Evolutionary conservation across 2,888 invertebrate species (phyloP), one percentile per base, ranked within the genome.

Genomic region (Meteorus colon): DNA sequence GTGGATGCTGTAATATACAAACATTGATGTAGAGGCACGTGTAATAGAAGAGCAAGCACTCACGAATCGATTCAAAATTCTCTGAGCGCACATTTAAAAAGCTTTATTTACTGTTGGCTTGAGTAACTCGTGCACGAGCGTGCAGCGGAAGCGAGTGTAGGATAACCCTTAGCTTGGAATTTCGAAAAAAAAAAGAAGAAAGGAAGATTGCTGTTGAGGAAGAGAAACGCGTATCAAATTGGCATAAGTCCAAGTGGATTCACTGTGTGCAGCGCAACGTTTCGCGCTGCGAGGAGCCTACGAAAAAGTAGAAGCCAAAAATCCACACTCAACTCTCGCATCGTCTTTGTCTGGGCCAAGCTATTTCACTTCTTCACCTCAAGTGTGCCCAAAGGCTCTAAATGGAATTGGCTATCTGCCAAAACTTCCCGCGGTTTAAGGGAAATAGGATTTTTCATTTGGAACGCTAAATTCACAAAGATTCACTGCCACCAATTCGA

Each of bases 361-460:
- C 74, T 75, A 74, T 76, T 78, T 73, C 59, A 66, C 77, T 77
- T 73, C 70, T 80, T 77, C 77, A 78, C 76, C 79, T 77, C 76
- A 62, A 75, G 78, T 75, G 80, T 79, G 73, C 78, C 77, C 71
- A 75, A 76, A 75, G 76, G 73, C 72, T 83, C 82, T 84, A 82
- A 81, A 81, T 84, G 82, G 81, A 85, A 84, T 82, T 84, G 84
- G 82, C 82, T 67, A 24, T 24, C 74, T 27, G 83, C 84, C 85
- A 84, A 79, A 80, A 78, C 79, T 80, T 77, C 81, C 76, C 75
- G 80, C 78, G 83, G 82, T 82, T 81, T 62, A 78, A 80, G 79
- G 80, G 82, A 83, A 81, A 82, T 82, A 76, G 82, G 82, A 85
- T 84, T 84, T 85, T 85, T 83, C 82, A 84, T 83, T 80, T 81